Base-by-base conservation (phyloP, 2,888 invertebrate species). In the Kuschelorhynchus macadamiae region DNA sequence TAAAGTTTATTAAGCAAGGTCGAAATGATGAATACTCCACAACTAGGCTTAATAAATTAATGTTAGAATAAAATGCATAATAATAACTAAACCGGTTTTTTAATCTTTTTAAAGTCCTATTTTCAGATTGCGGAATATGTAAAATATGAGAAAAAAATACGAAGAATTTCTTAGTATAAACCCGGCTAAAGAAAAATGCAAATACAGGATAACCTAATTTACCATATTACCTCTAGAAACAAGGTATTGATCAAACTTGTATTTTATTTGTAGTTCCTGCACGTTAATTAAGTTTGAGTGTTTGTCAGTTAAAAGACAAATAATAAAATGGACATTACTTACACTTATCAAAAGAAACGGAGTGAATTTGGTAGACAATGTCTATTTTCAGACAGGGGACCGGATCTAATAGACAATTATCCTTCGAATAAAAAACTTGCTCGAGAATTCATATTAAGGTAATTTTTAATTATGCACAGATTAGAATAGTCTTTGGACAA, bases 301-400 rank as follows among this genome's bases (percentile, higher is more conserved):
- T 46, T 36, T 47, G 11, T 62, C 32, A 32, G n/a, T 39, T 9
- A 16, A 62, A 30, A 57, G 25, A 30, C 20, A 47, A 30, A 42
- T 61, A 77, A 75, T 72, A 67, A 76, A 72, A 86, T 86, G 86
- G 86, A 87, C 72, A 78, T 85, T 16, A 82, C 82, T 71, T 88
- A 86, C 77, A 82, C 85, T 12, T 93, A 92, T 78, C 88, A 90
- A 68, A 92, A 88, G 81, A 89, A 88, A 73, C 87, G 94, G 41
- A 87, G 86, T 71, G 86, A 90, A 70, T 94, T 92, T 80, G 94
- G 94, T 0, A 86, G 87, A 72, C 90, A 92, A 77, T 89, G 89
- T 52, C 80, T 88, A 47, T 93, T 94, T 79, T 86, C 87, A 67
- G 90, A 92, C 76, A 88, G 87, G 76, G 89, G 90, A n/a, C 87